A percentile compares a stretch with the other conserved stretches of the same genome.
Evolutionary conservation across 37 sponge, comb jelly and placozoan species (phyloP).

Genomic region (Cliona cf. orientalis): DNA sequence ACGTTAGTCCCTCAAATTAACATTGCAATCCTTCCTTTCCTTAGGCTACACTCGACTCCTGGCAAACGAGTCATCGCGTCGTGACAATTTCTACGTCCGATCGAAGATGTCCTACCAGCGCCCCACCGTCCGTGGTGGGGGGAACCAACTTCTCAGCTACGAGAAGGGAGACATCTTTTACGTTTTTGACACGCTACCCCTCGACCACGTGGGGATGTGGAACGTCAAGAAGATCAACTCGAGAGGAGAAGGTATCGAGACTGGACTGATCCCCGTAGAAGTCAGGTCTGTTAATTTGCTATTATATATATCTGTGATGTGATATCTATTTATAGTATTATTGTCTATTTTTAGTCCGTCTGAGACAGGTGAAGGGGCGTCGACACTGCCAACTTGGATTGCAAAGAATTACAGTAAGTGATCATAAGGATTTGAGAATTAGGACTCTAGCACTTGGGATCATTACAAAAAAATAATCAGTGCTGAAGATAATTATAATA

Average conservation of each 20-base stretch:
- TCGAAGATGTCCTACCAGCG: slow-evolving; percentile 8
- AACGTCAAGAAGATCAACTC: slow-evolving; percentile 23
- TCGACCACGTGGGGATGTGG: slow-evolving; percentile 12
- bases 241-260: background rate
- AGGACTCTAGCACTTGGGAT: too few relatives aligned
- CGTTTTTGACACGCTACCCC: slow-evolving; percentile 33
- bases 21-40: background rate
- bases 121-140: background rate
- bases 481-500: too few relatives aligned
- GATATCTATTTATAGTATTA: background rate
- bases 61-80: background rate
- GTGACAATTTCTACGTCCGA: slow-evolving; percentile 55
- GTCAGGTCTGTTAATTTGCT: background rate
- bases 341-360: background rate
- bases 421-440: too few relatives aligned
- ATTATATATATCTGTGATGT: background rate
- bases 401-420: too few relatives aligned
- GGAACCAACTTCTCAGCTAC: slow-evolving; percentile 33
- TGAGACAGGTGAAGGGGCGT: background rate
- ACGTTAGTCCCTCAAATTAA: background rate
- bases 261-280: slow-evolving; percentile 2
- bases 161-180: slow-evolving; percentile 40
- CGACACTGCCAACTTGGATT: too few relatives aligned
- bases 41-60: background rate
- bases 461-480: too few relatives aligned